Evolutionary conservation across 1,140 invertebrate species (phyloP).

Genomic region (Drosophila kohkoa): DNA sequence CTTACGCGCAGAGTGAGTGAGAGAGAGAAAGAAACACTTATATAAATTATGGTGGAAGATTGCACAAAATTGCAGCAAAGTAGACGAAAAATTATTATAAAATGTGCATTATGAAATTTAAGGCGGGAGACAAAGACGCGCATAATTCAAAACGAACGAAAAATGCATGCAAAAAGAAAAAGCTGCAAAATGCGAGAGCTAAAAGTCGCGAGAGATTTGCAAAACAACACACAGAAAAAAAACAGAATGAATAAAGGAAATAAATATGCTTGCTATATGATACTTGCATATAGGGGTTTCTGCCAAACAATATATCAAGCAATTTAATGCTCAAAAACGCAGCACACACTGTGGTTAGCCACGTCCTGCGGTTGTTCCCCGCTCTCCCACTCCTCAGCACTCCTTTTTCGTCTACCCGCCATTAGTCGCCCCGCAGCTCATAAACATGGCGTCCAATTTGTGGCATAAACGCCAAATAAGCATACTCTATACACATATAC

Average conservation of each 20-base stretch:
- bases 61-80: conserved; percentile 79
- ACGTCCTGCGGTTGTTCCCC: conserved; percentile 26
- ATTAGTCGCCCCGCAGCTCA: conserved; percentile 29
- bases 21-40: conserved; percentile 36
- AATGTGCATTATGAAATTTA: conserved; percentile 84
- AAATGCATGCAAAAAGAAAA: conserved; percentile 32
- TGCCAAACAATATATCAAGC: conserved; percentile 72
- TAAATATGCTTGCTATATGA: conserved; percentile 11
- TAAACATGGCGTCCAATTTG: conserved; percentile 73
- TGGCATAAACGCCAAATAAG: conserved; percentile 75
- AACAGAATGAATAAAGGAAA: background rate
- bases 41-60: conserved; percentile 79
- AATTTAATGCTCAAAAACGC: conserved; percentile 80
- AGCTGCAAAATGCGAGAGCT: conserved; percentile 42
- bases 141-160: conserved; percentile 61
- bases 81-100: conserved; percentile 83
- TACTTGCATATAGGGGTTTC: conserved; percentile 19
- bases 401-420: background rate
- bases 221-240: conserved; percentile 21
- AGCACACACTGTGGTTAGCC: conserved; percentile 58
- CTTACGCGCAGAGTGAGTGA: conserved; percentile 11
- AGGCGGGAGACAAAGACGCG: conserved; percentile 78
- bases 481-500: conserved; percentile 18
- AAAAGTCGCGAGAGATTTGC: conserved; percentile 51
- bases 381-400: background rate